A percentile compares a stretch with the other conserved stretches of the same genome.
Evolutionary conservation across 2,888 invertebrate species (phyloP).

Genomic region (Eumerus sabulonum): DNA sequence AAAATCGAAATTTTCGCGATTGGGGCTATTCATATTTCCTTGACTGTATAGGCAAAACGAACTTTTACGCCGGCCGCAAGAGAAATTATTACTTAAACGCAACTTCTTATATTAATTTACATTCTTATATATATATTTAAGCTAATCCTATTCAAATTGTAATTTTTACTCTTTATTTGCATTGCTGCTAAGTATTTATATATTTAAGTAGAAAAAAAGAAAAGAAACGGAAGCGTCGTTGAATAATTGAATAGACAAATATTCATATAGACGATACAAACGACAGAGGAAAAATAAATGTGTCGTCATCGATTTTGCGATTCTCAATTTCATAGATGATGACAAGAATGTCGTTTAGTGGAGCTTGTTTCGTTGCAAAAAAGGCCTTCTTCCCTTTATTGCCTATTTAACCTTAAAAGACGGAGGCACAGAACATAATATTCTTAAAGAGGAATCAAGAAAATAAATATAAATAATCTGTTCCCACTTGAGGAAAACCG

Average conservation of each 20-base stretch:
- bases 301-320: constrained; percentile 39
- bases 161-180: constrained; percentile 1
- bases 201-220: no score
- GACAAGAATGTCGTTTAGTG: not conserved
- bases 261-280: constrained; percentile 16
- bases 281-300: constrained; percentile 24
- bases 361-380: not conserved
- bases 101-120: no score
- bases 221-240: not conserved
- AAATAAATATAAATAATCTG: constrained; percentile 32
- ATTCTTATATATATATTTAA: not conserved
- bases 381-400: constrained; percentile 8
- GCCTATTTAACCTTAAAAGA: constrained; percentile 15
- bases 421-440: constrained; percentile 15
- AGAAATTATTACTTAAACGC: no score
- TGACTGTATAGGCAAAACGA: no score
- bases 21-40: no score
- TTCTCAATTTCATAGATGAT: not conserved
- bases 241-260: constrained; percentile 41
- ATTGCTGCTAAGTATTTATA: no score
- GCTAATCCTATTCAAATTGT: constrained; percentile 19
- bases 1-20: no score
- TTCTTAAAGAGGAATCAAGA: constrained; percentile 29
- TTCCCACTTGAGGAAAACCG: constrained; percentile 12
- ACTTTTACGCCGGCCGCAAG: no score